Evolutionary conservation across 2,113 vertebrate species (phyloP).

Genomic region (Lophius piscatorius): DNA sequence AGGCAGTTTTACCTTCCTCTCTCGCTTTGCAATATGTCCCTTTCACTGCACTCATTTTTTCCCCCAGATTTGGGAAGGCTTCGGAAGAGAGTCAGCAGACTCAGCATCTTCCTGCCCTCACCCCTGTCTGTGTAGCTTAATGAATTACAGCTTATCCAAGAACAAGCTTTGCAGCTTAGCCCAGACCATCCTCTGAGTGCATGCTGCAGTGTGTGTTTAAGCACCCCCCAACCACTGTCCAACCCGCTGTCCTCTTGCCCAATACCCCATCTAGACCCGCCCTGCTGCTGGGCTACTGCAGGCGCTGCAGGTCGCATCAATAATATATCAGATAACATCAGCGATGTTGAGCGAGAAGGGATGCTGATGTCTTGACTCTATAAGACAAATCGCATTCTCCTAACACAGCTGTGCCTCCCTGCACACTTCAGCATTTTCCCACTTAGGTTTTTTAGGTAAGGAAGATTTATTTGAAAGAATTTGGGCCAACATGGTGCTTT

Average conservation of each 20-base stretch:
- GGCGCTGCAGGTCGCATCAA: constrained; percentile 44
- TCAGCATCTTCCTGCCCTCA: constrained; percentile 76
- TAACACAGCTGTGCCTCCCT: constrained; percentile 33
- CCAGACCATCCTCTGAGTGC: constrained; percentile 49
- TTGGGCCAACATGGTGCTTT: constrained; percentile 25
- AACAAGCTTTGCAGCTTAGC: constrained; percentile 78
- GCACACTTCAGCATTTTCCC: constrained; percentile 20
- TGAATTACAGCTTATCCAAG: constrained; percentile 78
- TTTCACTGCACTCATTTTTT: constrained; percentile 69
- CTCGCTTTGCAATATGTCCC: constrained; percentile 21
- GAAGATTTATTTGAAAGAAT: constrained; percentile 28
- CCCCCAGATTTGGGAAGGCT: constrained; percentile 48
- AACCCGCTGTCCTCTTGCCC: constrained; percentile 2
- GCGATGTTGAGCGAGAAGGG: constrained; percentile 8
- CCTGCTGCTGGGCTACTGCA: constrained; percentile 50
- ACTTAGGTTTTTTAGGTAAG: constrained; percentile 1
- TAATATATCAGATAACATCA: constrained; percentile 55
- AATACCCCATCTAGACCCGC: constrained; percentile 32
- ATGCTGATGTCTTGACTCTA: constrained; percentile 26
- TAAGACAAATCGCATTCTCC: constrained; percentile 11
- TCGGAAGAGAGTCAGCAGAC: constrained; percentile 50
- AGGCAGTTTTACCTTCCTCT: constrained; percentile 32
- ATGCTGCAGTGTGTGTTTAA: constrained; percentile 61
- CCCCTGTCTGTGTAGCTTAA: constrained; percentile 71
- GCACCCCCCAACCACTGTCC: not conserved